Base-by-base conservation (phyloP, 2,113 vertebrate species). In the Percopsis transmontana region DNA sequence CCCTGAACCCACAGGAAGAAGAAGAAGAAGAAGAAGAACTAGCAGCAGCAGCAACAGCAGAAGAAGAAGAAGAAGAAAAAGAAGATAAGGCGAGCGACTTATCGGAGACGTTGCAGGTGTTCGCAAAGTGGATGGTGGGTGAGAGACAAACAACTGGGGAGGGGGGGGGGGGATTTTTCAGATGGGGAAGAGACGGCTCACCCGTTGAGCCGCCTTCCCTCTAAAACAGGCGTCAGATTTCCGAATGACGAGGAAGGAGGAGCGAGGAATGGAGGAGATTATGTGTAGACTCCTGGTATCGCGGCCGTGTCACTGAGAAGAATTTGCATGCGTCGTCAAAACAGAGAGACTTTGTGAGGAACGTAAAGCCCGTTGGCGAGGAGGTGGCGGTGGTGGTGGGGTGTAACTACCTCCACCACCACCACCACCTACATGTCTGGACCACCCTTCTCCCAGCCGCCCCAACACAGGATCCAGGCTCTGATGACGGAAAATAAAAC, bases 1-100 rank as follows among this genome's bases (percentile, higher is more conserved):
- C 78, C 79, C 66, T 58, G 42, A 85, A 85, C 79, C 69, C 39
- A 24, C 47, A 15, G 10, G 41, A 2, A 15, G 41, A 15, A 15
- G 41, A 44, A 15, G 41, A 27, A 2, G 27, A 27, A 27, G 2
- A 5, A 27, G n/a, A n/a, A n/a, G n/a, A n/a, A n/a, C n/a, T n/a
- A n/a, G n/a, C n/a, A n/a, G n/a, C n/a, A n/a, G n/a, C n/a, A n/a
- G n/a, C n/a, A n/a, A n/a, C n/a, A 27, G 27, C 2, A 27, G 27
- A 27, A 27, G 2, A 33, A 33, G 27, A 7, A 18, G 20, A 50
- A 50, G 18, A 1, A 50, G 18, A 50, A 52, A 58, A 68, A 74
- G 74, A 45, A 88, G 81, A 88, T 89, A 89, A 89, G 80, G 83
- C 72, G n/a, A 70, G 79, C 80, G 71, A 87, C 85, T 89, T 87